These are phyloP conservation scores for Diaphora mendica DNA, from an alignment of 2,888 invertebrate species.

Conservation along the genomic window DNA sequence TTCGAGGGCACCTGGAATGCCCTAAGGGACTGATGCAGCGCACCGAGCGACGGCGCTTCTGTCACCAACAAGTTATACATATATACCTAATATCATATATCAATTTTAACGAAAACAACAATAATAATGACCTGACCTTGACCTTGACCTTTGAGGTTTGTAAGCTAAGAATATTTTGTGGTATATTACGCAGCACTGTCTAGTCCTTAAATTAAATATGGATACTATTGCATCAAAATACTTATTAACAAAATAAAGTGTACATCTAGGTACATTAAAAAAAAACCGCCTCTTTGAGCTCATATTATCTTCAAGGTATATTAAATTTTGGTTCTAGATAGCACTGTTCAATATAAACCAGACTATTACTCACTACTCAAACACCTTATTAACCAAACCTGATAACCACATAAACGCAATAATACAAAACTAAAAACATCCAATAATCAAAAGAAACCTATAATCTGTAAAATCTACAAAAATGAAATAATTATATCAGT, in stretches of 20 bases:
- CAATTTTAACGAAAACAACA: neutral
- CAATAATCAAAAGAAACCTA: neutral
- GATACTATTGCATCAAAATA: too few relatives aligned
- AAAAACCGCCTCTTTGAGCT: too few relatives aligned
- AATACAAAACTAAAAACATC: neutral
- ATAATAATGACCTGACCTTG: neutral
- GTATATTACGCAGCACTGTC: neutral
- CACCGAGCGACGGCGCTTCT: constrained; percentile 80
- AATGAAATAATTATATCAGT: neutral
- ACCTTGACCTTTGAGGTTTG: neutral
- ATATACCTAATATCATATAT: constrained; percentile 4
- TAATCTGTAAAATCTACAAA: neutral
- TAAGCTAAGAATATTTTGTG: neutral
- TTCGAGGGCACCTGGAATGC: constrained; percentile 66
- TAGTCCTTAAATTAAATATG: neutral
- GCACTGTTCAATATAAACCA: neutral
- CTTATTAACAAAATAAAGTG: neutral
- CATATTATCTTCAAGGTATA: neutral
- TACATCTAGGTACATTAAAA: too few relatives aligned
- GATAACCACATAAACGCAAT: neutral
- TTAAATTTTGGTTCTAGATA: neutral
- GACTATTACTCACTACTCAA: neutral
- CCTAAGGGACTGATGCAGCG: constrained; percentile 82
- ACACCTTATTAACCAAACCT: neutral
- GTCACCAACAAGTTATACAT: constrained; percentile 53